A percentile compares a stretch with the other conserved stretches of the same genome.
Evolutionary conservation across 2,113 vertebrate species (phyloP).

Genomic region (Eudorcas thomsonii): DNA sequence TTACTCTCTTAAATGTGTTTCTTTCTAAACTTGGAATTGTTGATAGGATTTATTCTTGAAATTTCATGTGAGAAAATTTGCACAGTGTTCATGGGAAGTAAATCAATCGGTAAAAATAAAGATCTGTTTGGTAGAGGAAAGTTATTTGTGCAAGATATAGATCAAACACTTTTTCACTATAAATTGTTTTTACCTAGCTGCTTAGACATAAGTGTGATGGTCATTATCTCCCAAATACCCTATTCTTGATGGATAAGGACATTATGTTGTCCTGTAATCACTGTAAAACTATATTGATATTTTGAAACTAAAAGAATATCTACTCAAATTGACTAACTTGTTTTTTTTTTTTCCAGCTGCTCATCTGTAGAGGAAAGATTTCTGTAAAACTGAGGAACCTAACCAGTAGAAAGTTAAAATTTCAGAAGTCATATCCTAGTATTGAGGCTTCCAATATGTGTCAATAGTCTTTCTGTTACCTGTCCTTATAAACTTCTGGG

Average conservation of each 20-base stretch:
- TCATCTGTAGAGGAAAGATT: neutral
- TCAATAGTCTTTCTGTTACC: neutral
- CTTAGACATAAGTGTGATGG: neutral
- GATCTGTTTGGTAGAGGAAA: neutral
- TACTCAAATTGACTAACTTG: neutral
- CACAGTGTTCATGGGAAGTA: neutral
- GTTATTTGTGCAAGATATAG: neutral
- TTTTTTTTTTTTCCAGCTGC: constrained; percentile 29
- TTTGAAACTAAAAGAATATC: neutral
- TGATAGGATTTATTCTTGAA: neutral
- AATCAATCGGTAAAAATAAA: constrained; percentile 12
- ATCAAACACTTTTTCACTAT: neutral
- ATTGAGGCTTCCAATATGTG: neutral
- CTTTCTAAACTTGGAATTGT: neutral
- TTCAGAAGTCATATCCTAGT: neutral
- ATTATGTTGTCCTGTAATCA: neutral
- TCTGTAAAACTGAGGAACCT: neutral
- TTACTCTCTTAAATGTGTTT: neutral
- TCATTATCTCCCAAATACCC: neutral
- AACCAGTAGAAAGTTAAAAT: neutral
- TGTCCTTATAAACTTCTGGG: neutral
- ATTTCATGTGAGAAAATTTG: neutral
- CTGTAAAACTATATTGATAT: neutral
- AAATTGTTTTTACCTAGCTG: neutral
- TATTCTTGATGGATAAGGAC: neutral